Evolutionary conservation across 2,888 invertebrate species (phyloP).

Genomic region (Steinernema carpocapsae): DNA sequence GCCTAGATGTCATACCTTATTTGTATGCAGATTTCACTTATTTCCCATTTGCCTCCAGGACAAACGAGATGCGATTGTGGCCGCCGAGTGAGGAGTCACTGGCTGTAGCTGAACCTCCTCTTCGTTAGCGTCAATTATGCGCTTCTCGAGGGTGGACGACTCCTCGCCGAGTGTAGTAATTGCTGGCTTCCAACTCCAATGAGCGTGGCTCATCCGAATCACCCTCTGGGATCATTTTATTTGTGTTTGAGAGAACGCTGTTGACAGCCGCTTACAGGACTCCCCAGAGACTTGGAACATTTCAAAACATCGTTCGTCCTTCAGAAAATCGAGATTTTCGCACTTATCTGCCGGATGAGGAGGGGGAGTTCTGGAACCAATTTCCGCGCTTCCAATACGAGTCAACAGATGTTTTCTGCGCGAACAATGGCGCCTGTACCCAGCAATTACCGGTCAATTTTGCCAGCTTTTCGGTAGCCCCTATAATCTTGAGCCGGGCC

Average conservation of each 20-base stretch:
- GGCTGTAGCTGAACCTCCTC: not conserved
- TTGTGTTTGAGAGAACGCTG: conserved; percentile 22
- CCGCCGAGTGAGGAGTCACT: not conserved
- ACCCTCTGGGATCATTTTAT: conserved; percentile 31
- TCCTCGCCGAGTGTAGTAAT: conserved; percentile 19
- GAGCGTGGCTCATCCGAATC: conserved; percentile 4
- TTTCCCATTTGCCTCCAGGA: conserved; percentile 12
- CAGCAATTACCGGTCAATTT: conserved; percentile 32
- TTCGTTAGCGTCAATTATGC: conserved; percentile 34
- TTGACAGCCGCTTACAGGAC: conserved; percentile 25
- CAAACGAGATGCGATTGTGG: conserved; percentile 22
- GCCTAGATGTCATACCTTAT: conserved; percentile 31
- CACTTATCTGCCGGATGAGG: not conserved
- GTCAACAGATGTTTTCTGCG: conserved; percentile 33
- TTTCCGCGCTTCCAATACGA: not conserved
- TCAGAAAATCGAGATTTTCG: not conserved
- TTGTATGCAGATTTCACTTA: conserved; percentile 34
- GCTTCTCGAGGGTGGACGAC: conserved; percentile 28
- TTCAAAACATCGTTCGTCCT: conserved; percentile 26
- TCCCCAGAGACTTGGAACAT: not conserved
- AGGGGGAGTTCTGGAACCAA: not conserved
- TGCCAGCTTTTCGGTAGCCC: conserved; percentile 14
- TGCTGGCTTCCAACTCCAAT: conserved; percentile 16
- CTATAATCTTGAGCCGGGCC: conserved; percentile 27
- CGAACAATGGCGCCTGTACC: conserved; percentile 29